Conservation (phyloP, 2,113 vertebrate species). For the Cervus canadensis region DNA sequence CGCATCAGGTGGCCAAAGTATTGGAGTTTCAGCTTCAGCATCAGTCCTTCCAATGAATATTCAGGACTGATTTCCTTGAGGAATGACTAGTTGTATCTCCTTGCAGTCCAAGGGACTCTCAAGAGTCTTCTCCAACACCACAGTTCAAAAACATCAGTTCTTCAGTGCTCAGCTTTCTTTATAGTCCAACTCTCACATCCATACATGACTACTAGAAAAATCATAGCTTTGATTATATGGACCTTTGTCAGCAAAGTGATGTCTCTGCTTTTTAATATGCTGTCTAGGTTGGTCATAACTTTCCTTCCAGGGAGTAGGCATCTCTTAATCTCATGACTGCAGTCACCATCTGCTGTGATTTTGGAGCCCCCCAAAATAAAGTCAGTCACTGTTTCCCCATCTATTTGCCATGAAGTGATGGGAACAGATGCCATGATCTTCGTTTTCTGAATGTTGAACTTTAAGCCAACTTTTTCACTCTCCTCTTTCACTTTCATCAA, state of each 20-base stretch:
- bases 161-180: background rate
- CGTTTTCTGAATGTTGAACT: background rate
- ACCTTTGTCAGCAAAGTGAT: background rate
- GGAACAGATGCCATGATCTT: no score
- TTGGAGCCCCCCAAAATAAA: background rate
- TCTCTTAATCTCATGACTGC: background rate
- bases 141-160: background rate
- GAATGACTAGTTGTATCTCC: background rate
- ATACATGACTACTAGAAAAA: background rate
- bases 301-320: background rate
- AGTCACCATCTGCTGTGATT: background rate
- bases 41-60: background rate
- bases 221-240: background rate
- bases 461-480: background rate
- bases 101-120: background rate
- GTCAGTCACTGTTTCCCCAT: background rate
- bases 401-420: no score
- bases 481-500: background rate
- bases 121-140: background rate
- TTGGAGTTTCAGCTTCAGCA: background rate
- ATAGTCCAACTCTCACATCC: background rate
- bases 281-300: background rate
- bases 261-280: background rate
- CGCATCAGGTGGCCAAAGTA: background rate
- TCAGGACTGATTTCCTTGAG: background rate